phyloP scores from a whole-genome alignment of 1,140 invertebrate species.

The Sinonovacula constricta region DNA sequence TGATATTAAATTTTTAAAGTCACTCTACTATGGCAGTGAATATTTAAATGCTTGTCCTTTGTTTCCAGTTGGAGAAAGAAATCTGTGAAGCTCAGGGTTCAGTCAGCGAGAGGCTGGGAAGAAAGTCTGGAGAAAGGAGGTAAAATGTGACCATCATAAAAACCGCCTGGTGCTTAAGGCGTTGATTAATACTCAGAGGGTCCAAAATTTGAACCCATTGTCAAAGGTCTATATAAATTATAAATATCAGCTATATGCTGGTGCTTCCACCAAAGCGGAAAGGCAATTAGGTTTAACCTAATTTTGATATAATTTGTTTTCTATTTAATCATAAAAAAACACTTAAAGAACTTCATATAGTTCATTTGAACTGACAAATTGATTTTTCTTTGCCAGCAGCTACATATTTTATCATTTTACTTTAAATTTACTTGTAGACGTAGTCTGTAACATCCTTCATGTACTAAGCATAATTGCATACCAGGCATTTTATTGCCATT shows the following conservation, averaged over 20 bases:
- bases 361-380: no score
- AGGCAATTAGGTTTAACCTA: not conserved
- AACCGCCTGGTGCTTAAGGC: not conserved
- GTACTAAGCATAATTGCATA: no score
- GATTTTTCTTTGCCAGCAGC: no score
- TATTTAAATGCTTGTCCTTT: not conserved
- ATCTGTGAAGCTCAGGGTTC: slow-evolving; percentile 55
- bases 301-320: not conserved
- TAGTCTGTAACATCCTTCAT: no score
- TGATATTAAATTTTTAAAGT: not conserved
- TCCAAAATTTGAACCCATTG: no score
- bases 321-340: not conserved
- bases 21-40: not conserved
- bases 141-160: no score
- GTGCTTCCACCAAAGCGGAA: no score
- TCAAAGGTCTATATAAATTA: not conserved
- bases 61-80: slow-evolving; percentile 53
- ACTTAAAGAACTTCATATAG: no score
- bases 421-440: no score
- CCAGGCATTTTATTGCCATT: no score
- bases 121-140: slow-evolving; percentile 21
- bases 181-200: not conserved
- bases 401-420: no score
- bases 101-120: slow-evolving; percentile 56
- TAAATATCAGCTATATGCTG: not conserved